Base-by-base conservation (phyloP, 2,888 invertebrate species). In the Drosophila melanocephala region DNA sequence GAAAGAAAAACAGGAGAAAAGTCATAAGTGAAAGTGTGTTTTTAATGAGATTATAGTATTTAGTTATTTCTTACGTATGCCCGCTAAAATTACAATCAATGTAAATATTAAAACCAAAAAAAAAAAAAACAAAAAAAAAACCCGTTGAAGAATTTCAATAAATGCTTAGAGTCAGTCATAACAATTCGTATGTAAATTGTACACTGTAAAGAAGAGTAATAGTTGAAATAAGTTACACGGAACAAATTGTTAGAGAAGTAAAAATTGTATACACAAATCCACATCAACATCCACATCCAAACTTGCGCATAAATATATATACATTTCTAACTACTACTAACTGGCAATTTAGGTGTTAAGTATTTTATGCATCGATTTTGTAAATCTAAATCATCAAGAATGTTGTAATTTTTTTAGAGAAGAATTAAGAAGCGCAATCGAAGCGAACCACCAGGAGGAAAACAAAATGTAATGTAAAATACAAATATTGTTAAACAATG, bases 401-500 rank as follows among this genome's bases (percentile, higher is more conserved):
- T 69, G 85, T 83, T 86, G 80, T 82, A 87, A 79, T 64, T 75
- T 47, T 47, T 83, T 81, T 87, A 78, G 74, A 80, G 57, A 77
- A 59, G 64, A 44, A 63, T 55, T 53, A 68, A 65, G 52, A 68
- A 56, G 14, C 58, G 72, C 55, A 71, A 67, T 66, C 77, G 61
- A 74, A 78, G 70, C 67, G 69, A 70, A 64, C 70, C 81, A 74
- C 67, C 77, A 68, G 68, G 60, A 77, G 55, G 28, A 55, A 71
- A 65, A 70, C 47, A 58, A 63, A 71, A 69, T 62, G 65, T 62
- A 64, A 69, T 78, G 26, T 47, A 16, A 47, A 47, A 47, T 66
- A 82, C 61, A 75, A 83, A 84, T 78, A 89, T 91, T 91, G 91
- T 91, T 91, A 79, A 92, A 84, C 81, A 87, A 91, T 89, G 86